Base-by-base conservation (phyloP, 2,797 vertebrate species). In the Trematomus bernacchii region DNA sequence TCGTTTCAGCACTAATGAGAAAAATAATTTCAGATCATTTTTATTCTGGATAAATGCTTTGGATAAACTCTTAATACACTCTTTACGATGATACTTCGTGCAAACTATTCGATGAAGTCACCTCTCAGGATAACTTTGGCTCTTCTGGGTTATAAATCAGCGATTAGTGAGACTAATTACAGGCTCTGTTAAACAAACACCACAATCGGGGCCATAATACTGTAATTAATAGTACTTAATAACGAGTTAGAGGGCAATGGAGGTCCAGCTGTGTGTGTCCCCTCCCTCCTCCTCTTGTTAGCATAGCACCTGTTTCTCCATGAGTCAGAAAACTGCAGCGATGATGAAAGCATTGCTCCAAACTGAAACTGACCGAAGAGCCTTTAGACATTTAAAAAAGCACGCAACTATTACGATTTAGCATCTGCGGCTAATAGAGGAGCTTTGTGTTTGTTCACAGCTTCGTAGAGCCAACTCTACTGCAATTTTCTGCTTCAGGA, bases 191-290 rank as follows among this genome's bases (percentile, higher is more conserved):
- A 79, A 79, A 82, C 80, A 85, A 89, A 82, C 79, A 55, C 54
- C 30, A 11, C 74, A 61, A 69, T 79, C 59, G 52, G 64, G 51
- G 61, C 63, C 47, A 21, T 77, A 76, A 75, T 73, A 69, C 48
- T 11, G 0, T 81, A 80, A 86, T 86, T 87, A 86, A 83, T 76
- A 60, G 67, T 76, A 44, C 37, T 81, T 47, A 70, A 61, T 76
- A 73, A 76, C n/a, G 46, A 73, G 71, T 30, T 46, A 66, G 68
- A 27, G 73, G 57, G 76, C 16, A 8, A 73, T 55, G 63, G 18
- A 8, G 16, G 54, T 3, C 60, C 90, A 92, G 91, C 87, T n/a
- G n/a, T n/a, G n/a, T n/a, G 92, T 14, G 18, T 61, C 63, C 54
- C 64, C 33, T 52, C 33, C 33, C 33, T 37, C 8, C 67, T 53